Base-by-base conservation (phyloP, 2,888 invertebrate genomes). In the Sphaeridia pumilis region DNA sequence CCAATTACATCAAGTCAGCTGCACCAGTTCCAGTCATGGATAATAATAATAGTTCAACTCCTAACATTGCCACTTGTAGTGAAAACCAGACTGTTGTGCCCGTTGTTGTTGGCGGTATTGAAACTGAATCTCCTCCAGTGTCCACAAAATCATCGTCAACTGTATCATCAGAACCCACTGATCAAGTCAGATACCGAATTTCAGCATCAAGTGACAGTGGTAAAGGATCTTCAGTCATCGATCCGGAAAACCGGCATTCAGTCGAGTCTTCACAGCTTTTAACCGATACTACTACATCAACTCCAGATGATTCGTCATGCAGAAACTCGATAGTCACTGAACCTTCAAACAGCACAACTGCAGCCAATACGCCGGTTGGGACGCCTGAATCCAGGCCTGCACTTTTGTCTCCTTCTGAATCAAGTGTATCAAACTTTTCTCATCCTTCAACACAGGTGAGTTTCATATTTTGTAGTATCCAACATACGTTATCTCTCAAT, bases 231-330 rank as follows among this genome's bases (percentile, higher is more conserved):
- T n/a, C n/a, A n/a, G n/a, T n/a, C n/a, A 54, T 64, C 3, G 64
- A 61, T 31, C 58, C 61, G 22, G 63, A 60, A 57, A 65, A 63
- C 61, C 60, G 61, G 57, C 57, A 62, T 60, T 62, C 63, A 57
- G 57, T 58, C 36, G 63, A 63, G 53, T 63, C 63, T 45, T 61
- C 61, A 22, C 59, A 56, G 56, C 59, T 64, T 36, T 52, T 61
- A 36, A 59, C 58, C 46, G 61, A 60, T 49, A 56, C 54, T 31
- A n/a, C n/a, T n/a, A 52, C 56, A 5, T 38, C 38, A 14, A 38
- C 31, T 53, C 58, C n/a, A 38, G 42, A 21, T 49, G n/a, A n/a
- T n/a, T n/a, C n/a, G n/a, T 59, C 62, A 17, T 54, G 57, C 34
- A 54, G 59, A 58, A 61, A 61, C 54, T 62, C 61, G 56, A 60